Evolutionary conservation across 2,113 vertebrate species (phyloP).

Genomic region (Coracopsis vasa): DNA sequence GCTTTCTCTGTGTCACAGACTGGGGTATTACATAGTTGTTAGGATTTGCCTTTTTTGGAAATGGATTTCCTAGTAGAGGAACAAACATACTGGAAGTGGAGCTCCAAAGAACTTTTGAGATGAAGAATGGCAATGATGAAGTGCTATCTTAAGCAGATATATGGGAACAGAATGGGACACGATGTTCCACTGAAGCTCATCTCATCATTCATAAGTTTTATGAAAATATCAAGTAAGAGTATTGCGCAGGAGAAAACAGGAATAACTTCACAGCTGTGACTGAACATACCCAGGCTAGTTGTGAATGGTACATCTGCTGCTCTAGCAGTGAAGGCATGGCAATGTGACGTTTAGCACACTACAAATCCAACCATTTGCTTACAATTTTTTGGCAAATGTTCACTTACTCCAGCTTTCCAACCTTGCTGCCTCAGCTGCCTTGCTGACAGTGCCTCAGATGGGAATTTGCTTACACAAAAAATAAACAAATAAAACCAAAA

Average conservation of each 20-base stretch:
- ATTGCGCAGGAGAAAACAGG: not conserved
- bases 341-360: not conserved
- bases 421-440: not conserved
- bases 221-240: not conserved
- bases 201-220: not conserved
- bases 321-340: not conserved
- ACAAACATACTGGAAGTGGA: not conserved
- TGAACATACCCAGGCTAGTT: not conserved
- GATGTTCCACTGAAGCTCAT: not conserved
- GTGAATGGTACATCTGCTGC: not conserved
- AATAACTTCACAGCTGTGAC: not conserved
- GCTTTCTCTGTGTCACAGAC: not conserved
- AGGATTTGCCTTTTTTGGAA: not conserved
- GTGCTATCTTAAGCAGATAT: rapidly evolving
- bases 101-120: not conserved
- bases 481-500: not conserved
- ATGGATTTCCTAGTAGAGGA: not conserved
- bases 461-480: not conserved
- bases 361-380: not conserved
- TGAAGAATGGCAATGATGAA: not conserved
- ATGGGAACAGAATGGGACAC: rapidly evolving
- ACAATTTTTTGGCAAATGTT: not conserved
- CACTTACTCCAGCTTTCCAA: not conserved
- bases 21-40: not conserved
- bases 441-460: not conserved